A percentile compares a stretch with the other conserved stretches of the same genome.
These are phyloP conservation scores for Cataglyphis cursor DNA, from an alignment of 2,888 invertebrate genomes.

Conservation along the genomic window DNA sequence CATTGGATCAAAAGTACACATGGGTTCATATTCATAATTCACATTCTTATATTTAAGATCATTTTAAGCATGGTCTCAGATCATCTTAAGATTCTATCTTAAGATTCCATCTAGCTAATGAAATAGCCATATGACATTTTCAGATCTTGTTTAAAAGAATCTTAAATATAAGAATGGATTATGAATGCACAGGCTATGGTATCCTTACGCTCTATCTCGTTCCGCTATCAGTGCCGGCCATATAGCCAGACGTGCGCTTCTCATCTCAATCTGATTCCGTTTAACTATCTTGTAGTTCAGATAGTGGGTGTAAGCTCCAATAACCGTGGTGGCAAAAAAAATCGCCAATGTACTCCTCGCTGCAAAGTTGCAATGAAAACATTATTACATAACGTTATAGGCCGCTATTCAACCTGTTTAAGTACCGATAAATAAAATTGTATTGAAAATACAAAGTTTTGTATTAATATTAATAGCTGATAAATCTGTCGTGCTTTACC, in stretches of 20 bases:
- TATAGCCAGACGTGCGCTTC: conserved; percentile 92
- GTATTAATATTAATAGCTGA: not conserved
- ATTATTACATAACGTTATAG: conserved; percentile 12
- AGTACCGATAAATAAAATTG: not conserved
- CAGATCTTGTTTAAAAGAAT: not conserved
- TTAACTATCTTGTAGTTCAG: conserved; percentile 88
- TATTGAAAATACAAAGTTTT: not conserved
- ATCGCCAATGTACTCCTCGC: conserved; percentile 23
- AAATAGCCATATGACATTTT: not conserved
- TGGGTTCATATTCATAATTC: not conserved
- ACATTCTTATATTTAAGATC: not conserved
- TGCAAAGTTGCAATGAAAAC: conserved; percentile 15
- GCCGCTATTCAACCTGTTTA: not conserved
- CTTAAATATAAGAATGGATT: not conserved
- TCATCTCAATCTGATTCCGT: conserved; percentile 91
- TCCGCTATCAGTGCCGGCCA: conserved; percentile 94
- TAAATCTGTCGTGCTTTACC: conserved; percentile 70
- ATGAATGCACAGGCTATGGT: not conserved
- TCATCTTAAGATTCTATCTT: not conserved
- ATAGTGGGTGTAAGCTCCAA: conserved; percentile 89
- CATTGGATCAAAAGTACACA: not conserved
- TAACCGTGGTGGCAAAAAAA: conserved; percentile 87
- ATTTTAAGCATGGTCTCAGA: not conserved
- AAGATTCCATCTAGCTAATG: not conserved
- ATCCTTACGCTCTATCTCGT: conserved; percentile 92